These are phyloP conservation scores for Pelusios castaneus DNA, from an alignment of 2,113 vertebrate genomes.

Conservation along the genomic window DNA sequence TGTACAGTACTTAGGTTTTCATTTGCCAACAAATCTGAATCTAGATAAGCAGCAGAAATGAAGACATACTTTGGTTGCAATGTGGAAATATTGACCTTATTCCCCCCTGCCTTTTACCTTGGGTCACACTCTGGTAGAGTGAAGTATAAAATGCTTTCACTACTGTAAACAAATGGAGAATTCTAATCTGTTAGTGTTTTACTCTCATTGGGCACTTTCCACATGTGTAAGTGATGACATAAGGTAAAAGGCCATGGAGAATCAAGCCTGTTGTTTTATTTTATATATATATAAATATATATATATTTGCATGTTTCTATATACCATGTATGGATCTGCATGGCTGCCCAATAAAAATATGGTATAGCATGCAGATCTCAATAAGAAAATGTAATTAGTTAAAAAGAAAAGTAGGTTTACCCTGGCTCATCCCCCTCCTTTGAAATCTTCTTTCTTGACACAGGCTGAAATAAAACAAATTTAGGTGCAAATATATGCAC, in stretches of 20 bases:
- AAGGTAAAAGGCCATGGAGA: background rate
- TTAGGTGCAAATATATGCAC: background rate
- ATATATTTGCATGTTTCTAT: too few species aligned
- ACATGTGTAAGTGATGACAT: too few species aligned
- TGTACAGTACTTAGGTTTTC: constrained; percentile 35
- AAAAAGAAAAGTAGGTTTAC: background rate
- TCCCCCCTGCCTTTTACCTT: background rate
- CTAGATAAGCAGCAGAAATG: constrained; percentile 21
- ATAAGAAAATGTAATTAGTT: background rate
- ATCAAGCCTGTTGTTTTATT: background rate
- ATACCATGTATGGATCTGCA: background rate
- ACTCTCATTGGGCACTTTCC: background rate
- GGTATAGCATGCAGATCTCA: background rate
- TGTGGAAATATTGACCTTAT: background rate
- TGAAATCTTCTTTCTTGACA: background rate
- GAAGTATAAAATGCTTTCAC: background rate
- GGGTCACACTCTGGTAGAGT: too few species aligned
- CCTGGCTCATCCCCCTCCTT: background rate
- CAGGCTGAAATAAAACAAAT: background rate
- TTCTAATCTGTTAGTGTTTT: background rate
- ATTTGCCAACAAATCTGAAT: constrained; percentile 48
- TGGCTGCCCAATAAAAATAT: background rate
- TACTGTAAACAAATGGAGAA: background rate
- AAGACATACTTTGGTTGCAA: constrained; percentile 5
- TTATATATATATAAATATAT: too few species aligned